Evolutionary conservation across 2,113 vertebrate species (phyloP), one percentile per base, ranked within the genome.

Genomic region (Meleagris gallopavo): DNA sequence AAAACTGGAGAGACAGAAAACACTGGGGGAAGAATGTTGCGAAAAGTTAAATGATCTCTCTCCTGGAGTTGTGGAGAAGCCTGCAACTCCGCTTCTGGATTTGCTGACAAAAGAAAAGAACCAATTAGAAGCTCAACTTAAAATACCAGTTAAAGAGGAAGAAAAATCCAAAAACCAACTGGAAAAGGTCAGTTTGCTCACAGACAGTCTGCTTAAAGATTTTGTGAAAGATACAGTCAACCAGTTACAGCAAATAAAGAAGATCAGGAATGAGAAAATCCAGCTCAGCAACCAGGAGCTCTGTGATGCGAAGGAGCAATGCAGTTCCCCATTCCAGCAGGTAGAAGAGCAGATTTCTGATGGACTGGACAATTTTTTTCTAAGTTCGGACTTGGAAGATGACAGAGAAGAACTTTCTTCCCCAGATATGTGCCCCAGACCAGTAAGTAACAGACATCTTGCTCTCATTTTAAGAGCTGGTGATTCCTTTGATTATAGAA

Each of bases 351-450:
- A 97, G 22, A 97, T 98, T 94, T 89, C 95, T 10, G 70, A 97
- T 1, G 76, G 90, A 58, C 95, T 98, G 30, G 97, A 97, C 72
- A 97, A 91, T 94, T 98, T 98, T 96, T 94, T 97, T 75, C 90
- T 98, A 62, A 95, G 78, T 41, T 93, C 97, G 7, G 90, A 98
- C 83, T 77, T 97, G 34, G 98, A 98, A 85, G 97, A 98, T 77
- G 98, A 99, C 82, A 98, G 98, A 95, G 98, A 99, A 94, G 99
- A 99, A 73, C 96, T 98, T 88, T 99, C 98, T n/a, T 99, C 99
- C 90, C 99, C 99, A 85, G 99, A 99, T 60, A 96, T 99, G 93
- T 99, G 98, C 92, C 98, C 98, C 94, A 98, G 98, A 97, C 98
- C 98, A 16, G 99, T 99, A 89, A 99, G 99, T 99, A 93, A 41